Percentiles rank a stretch among this genome's conserved stretches.
These are phyloP conservation scores for Pheosia gnoma DNA, from an alignment of 2,888 invertebrate species.

Conservation along the genomic window DNA sequence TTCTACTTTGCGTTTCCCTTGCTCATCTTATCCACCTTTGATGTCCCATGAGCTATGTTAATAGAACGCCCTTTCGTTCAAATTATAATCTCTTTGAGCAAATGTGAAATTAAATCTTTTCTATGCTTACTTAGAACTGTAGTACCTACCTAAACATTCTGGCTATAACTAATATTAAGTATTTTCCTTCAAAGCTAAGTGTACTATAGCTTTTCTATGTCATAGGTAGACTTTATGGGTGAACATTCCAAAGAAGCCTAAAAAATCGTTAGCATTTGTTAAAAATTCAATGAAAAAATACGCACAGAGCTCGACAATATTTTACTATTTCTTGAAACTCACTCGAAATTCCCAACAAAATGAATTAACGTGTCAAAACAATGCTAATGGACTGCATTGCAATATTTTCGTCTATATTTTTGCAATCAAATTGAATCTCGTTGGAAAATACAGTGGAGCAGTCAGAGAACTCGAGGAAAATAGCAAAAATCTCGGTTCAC, in stretches of 20 bases:
- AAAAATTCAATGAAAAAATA: neutral
- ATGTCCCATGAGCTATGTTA: neutral
- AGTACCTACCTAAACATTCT: neutral
- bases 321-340: neutral
- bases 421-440: neutral
- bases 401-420: neutral
- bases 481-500: conserved; percentile 1
- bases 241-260: too few relatives aligned
- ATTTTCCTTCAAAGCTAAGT: too few relatives aligned
- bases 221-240: too few relatives aligned
- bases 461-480: neutral
- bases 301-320: neutral
- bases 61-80: neutral
- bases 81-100: neutral
- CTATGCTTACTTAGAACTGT: neutral
- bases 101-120: neutral
- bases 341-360: neutral
- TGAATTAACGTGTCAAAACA: neutral
- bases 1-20: neutral
- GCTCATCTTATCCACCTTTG: neutral
- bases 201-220: too few relatives aligned
- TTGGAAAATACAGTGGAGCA: neutral
- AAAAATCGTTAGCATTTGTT: too few relatives aligned
- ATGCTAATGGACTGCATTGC: neutral
- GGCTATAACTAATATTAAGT: neutral